Evolutionary conservation across 2,888 invertebrate species (phyloP), one percentile per base, ranked within the genome.

Genomic region (Labia minor): DNA sequence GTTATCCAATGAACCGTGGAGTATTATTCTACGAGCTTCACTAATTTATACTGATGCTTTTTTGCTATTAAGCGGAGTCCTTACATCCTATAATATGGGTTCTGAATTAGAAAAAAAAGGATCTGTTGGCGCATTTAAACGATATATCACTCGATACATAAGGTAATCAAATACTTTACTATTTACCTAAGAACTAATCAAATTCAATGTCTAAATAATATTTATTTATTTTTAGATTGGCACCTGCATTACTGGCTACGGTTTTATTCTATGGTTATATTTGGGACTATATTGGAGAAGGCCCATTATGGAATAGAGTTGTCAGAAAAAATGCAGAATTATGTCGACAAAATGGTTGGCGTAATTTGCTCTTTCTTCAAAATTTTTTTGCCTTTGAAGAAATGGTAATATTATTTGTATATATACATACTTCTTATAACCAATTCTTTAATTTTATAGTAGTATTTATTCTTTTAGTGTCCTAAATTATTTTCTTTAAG

Each of bases 301-400:
- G 87, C 0, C 88, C 88, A 0, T 82, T 85, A 74, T 88, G 87
- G 88, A 83, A 84, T 1, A 80, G 81, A 19, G 75, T 85, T 21
- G 81, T 88, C 66, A 82, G 82, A 21, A 80, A 82, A 71, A 86
- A 87, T 72, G 83, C 85, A 0, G 81, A 85, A 64, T 76, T 86
- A 18, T 88, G 88, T 73, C 83, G 85, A 71, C 78, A 82, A 65
- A 81, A 84, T 71, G 83, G 86, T 79, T 87, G 87, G 87, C 83
- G 85, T 74, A 87, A 86, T 74, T 72, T 87, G 20, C 77, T 87
- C 1, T 86, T 85, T 72, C 78, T 86, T 33, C 87, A 87, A 74
- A 88, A 87, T 73, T 84, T 85, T 71, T 85, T 85, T 71, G 84
- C 85, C 1, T 82, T 87, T 70, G 86, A 87, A 73, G 83, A 86